A percentile compares a stretch with the other conserved stretches of the same genome.
Conservation (phyloP, 2,113 vertebrate genomes). For the Pogonocichla stellata region DNA sequence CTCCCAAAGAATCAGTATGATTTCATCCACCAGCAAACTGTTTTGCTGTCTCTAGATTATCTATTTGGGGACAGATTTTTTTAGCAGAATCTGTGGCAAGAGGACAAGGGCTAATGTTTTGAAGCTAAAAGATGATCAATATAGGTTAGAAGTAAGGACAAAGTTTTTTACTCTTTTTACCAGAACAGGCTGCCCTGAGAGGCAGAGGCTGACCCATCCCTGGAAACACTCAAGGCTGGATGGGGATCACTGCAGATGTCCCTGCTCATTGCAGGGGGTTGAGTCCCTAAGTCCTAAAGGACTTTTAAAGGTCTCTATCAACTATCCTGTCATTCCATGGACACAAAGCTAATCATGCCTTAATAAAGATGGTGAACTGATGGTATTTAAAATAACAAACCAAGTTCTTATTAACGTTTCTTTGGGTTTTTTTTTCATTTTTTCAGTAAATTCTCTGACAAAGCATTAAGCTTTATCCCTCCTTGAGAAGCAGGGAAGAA, state of each 20-base stretch:
- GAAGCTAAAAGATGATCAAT: neutral
- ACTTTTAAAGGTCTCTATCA: neutral
- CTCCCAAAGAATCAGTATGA: neutral
- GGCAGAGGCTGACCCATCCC: neutral
- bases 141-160: neutral
- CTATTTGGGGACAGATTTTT: neutral
- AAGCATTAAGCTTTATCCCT: neutral
- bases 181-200: neutral
- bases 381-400: neutral
- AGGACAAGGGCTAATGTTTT: neutral
- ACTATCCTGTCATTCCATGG: neutral
- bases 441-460: neutral
- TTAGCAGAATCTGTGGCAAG: neutral
- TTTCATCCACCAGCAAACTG: neutral
- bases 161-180: neutral
- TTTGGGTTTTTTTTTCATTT: neutral
- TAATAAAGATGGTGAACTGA: neutral
- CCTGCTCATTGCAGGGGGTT: neutral
- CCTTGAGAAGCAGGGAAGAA: neutral
- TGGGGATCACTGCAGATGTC: neutral
- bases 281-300: neutral
- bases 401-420: neutral
- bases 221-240: neutral
- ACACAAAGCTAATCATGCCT: neutral
- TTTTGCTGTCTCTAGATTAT: neutral